phyloP scores from a whole-genome alignment of 2,888 invertebrate species.

The Parnassius apollo region DNA sequence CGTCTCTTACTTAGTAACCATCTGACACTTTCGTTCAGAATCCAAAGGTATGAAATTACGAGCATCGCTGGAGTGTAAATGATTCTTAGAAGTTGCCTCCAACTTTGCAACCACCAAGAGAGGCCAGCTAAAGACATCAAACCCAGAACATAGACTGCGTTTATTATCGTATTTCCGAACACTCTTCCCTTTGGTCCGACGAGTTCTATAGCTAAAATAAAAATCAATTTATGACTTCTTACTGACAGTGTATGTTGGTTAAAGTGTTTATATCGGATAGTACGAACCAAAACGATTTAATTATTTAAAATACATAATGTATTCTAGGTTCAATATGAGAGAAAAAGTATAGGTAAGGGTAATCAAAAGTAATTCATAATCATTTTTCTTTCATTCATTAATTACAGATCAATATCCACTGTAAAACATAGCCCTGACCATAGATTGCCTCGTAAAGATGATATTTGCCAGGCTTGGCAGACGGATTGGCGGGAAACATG shows the following conservation, averaged over 20 bases:
- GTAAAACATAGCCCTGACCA: too few relatives aligned
- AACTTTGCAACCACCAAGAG: conserved; percentile 85
- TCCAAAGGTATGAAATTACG: conserved; percentile 85
- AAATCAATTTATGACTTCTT: neutral
- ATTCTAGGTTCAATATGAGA: too few relatives aligned
- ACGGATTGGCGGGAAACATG: too few relatives aligned
- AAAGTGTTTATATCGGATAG: too few relatives aligned
- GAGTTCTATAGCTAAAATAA: conserved; percentile 86
- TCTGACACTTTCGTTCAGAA: conserved; percentile 87
- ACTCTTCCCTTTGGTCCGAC: conserved; percentile 89
- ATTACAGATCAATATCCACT: too few relatives aligned
- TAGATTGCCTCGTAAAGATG: too few relatives aligned
- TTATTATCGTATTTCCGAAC: conserved; percentile 86
- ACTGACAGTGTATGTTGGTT: neutral
- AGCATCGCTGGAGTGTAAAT: conserved; percentile 86
- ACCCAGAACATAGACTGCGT: conserved; percentile 86
- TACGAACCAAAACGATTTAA: too few relatives aligned
- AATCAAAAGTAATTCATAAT: too few relatives aligned
- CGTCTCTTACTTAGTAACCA: conserved; percentile 88
- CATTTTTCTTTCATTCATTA: too few relatives aligned
- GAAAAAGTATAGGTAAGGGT: too few relatives aligned
- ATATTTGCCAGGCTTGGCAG: too few relatives aligned
- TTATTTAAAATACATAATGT: too few relatives aligned
- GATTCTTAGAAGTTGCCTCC: conserved; percentile 84
- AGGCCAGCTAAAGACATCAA: conserved; percentile 84